These are phyloP conservation scores for Pseudobourletiella spinata DNA, from an alignment of 1,140 invertebrate species.

Conservation along the genomic window DNA sequence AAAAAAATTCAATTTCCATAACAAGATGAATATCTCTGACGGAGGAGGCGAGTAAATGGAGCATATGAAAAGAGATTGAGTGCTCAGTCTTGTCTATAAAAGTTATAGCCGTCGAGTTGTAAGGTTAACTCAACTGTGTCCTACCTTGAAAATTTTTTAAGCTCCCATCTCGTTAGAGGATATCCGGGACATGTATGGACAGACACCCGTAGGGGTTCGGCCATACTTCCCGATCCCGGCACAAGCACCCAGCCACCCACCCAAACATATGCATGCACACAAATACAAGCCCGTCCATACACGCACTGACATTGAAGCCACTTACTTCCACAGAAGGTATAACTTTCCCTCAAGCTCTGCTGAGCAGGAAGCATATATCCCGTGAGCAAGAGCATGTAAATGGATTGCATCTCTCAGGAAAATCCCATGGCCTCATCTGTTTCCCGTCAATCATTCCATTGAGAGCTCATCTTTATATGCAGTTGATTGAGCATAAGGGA, in stretches of 20 bases:
- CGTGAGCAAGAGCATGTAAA: too few relatives aligned
- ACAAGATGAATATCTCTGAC: slow-evolving; percentile 9
- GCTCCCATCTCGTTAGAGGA: background rate
- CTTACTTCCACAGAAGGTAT: background rate
- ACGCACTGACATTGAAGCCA: background rate
- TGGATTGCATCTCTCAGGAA: too few relatives aligned
- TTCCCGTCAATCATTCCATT: too few relatives aligned
- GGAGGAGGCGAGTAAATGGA: slow-evolving; percentile 7
- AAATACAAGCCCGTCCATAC: background rate
- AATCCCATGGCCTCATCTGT: too few relatives aligned
- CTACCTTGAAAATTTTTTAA: background rate
- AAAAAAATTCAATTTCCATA: slow-evolving; percentile 12
- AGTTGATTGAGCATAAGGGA: too few relatives aligned
- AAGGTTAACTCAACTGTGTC: background rate
- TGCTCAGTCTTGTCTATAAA: slow-evolving; percentile 9
- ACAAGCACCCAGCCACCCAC: too few relatives aligned
- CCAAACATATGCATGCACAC: too few relatives aligned
- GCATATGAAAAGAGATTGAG: slow-evolving; percentile 12
- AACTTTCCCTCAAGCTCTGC: too few relatives aligned
- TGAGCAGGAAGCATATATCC: too few relatives aligned
- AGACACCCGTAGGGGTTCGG: too few relatives aligned
- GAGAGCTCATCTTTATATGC: too few relatives aligned
- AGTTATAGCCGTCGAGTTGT: background rate
- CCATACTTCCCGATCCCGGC: too few relatives aligned
- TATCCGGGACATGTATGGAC: background rate